These are phyloP conservation scores for Megamerina dolium DNA, from an alignment of 2,888 invertebrate species.

Conservation along the genomic window DNA sequence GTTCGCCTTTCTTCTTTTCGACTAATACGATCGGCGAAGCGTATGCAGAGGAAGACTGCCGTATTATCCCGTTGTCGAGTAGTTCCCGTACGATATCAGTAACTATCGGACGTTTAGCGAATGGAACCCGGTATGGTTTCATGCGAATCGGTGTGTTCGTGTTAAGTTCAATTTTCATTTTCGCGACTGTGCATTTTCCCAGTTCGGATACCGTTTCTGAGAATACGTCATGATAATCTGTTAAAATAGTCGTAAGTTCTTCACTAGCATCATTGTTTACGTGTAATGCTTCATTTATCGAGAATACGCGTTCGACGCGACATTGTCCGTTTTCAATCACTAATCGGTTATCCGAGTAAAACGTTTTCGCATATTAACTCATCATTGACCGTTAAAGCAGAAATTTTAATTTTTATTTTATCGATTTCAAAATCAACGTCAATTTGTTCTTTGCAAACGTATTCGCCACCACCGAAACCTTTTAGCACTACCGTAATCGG, in stretches of 20 bases:
- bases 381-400: too few relatives aligned
- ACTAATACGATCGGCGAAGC: slow-evolving; percentile 18
- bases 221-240: slow-evolving; percentile 3
- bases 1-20: slow-evolving; percentile 22
- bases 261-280: background rate
- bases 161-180: slow-evolving; percentile 16
- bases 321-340: slow-evolving; percentile 17
- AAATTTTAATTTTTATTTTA: too few relatives aligned
- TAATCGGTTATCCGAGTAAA: slow-evolving; percentile 10
- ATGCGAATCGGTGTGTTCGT: slow-evolving; percentile 4
- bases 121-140: slow-evolving; percentile 20
- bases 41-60: slow-evolving; percentile 17
- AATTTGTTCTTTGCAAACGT: too few relatives aligned
- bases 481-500: too few relatives aligned
- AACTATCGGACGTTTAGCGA: slow-evolving; percentile 18
- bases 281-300: background rate
- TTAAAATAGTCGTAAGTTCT: slow-evolving; percentile 4
- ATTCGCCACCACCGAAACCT: too few relatives aligned
- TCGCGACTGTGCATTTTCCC: slow-evolving; percentile 13
- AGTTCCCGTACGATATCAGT: slow-evolving; percentile 10
- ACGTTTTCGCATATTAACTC: slow-evolving; percentile 8
- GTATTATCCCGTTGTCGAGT: slow-evolving; percentile 16
- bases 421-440: too few relatives aligned
- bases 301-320: slow-evolving; percentile 10
- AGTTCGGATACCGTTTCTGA: slow-evolving; percentile 10